Evolutionary conservation across 53 echinoderm and acorn worm genomes (phyloP), one percentile per base, ranked within the genome.

Genomic region (Apostichopus leukothele): DNA sequence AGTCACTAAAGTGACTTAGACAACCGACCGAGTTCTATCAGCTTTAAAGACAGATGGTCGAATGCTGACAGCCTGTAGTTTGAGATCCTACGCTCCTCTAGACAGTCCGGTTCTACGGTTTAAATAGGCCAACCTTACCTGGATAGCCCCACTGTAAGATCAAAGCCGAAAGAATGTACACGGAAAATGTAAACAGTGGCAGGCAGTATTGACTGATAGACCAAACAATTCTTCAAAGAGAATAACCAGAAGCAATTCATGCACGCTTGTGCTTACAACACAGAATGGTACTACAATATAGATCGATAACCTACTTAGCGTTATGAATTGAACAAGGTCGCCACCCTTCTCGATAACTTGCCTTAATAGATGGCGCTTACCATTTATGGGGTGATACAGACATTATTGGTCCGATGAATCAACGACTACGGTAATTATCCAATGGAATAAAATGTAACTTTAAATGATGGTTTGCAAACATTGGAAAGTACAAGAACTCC

Each of bases 191-290:
- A 79, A 79, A 79, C 79, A 79, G 50, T 79, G 51, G 12, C 18
- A n/a, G 53, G 51, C 20, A 53, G 51, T 79, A 79, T 79, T 79
- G 79, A 79, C 79, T 79, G 79, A 79, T 79, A 39, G 79, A 53
- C 79, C 79, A 79, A 79, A 79, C 79, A 79, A 79, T 51, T 53
- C 53, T 52, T 52, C 50, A 52, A 79, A 51, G 79, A 79, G 53
- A 52, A 53, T 79, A 79, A 50, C 39, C 39, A 77, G 54, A 79
- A 79, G 79, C 53, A 79, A 53, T 51, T 79, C 53, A 50, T 53
- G 52, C 52, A 79, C 79, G 79, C 53, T 14, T 63, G 12, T 63
- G 63, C 63, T 63, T 13, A 63, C 63, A 63, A 11, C 63, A 6
- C 12, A 16, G 12, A 63, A 63, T 16, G 63, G 51, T 52, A 51